Conservation (phyloP, 2,797 vertebrate genomes). For the Xenops minutus region DNA sequence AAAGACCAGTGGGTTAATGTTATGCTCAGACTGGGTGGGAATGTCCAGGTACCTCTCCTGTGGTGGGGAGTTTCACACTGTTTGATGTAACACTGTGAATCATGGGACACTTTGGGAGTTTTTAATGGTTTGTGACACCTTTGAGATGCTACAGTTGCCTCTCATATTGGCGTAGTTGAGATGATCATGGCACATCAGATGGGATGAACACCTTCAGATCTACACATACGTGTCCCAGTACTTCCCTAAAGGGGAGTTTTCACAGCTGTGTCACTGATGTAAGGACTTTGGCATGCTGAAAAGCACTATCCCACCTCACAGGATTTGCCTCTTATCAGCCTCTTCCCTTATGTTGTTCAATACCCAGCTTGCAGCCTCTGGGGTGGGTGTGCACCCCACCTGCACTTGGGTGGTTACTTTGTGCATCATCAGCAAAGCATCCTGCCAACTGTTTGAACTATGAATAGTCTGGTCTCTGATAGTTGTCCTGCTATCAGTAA, state of each 20-base stretch:
- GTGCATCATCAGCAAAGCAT: neutral
- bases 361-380: neutral
- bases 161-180: neutral
- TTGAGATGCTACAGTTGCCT: neutral
- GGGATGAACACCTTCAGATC: neutral
- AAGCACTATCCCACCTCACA: rapidly evolving
- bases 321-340: neutral
- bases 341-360: neutral
- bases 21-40: neutral
- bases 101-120: neutral
- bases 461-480: no score
- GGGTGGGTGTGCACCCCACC: neutral
- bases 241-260: neutral
- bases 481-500: neutral
- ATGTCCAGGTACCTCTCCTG: neutral
- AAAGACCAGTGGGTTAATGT: neutral
- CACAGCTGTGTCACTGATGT: no score
- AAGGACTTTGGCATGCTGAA: neutral
- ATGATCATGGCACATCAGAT: neutral
- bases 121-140: neutral
- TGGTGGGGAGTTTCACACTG: neutral
- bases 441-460: neutral
- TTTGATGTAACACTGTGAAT: neutral
- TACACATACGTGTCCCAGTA: neutral
- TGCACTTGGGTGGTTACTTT: neutral